Evolutionary conservation across 2,797 vertebrate species (phyloP).

Genomic region (Aldrovandia affinis): DNA sequence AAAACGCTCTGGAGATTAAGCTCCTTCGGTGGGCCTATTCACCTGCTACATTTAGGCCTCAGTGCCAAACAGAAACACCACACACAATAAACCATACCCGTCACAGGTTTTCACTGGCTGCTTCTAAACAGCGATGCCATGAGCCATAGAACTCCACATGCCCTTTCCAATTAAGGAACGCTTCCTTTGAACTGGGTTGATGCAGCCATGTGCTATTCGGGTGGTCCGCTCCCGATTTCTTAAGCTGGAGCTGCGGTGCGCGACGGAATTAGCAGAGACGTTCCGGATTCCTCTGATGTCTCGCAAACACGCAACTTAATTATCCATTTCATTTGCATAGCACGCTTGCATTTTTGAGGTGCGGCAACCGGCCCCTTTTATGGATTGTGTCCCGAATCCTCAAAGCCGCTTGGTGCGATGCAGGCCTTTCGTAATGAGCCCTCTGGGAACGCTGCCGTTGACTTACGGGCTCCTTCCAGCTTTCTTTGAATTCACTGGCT

Average conservation of each 20-base stretch:
- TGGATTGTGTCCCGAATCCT: conserved; percentile 42
- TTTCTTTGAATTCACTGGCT: conserved; percentile 50
- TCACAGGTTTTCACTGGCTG: background rate
- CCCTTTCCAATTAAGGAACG: background rate
- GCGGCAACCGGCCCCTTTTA: conserved; percentile 10
- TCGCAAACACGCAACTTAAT: conserved; percentile 55
- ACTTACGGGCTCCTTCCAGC: conserved; percentile 50
- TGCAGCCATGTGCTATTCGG: background rate
- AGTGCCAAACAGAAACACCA: too few relatives aligned
- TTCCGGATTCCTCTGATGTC: background rate
- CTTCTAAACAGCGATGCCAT: background rate
- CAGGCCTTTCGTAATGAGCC: conserved; percentile 67
- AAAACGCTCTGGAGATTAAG: too few relatives aligned
- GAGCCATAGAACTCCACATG: background rate
- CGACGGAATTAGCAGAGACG: background rate
- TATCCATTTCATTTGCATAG: conserved; percentile 53
- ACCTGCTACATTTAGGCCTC: too few relatives aligned
- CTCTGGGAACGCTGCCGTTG: conserved; percentile 61
- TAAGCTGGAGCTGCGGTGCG: background rate
- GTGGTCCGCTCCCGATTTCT: background rate
- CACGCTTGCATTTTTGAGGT: conserved; percentile 46
- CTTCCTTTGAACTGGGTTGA: background rate
- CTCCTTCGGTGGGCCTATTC: too few relatives aligned
- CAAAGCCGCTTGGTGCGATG: conserved; percentile 52
- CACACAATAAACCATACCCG: background rate